Base-by-base conservation (phyloP, 2,797 vertebrate species). In the Rhinatrema bivittatum region DNA sequence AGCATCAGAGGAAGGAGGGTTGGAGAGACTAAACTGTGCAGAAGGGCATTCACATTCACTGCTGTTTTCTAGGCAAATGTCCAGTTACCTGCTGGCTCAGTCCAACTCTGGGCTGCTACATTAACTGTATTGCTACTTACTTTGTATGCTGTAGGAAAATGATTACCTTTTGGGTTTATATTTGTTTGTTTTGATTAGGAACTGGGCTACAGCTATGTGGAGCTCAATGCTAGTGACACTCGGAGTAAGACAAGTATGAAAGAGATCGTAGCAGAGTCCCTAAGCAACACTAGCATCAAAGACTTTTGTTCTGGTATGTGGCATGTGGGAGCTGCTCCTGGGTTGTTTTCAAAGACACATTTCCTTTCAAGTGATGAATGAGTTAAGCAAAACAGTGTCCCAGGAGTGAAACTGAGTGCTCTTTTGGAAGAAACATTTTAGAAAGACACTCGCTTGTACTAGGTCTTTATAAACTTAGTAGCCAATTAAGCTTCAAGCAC, bases 271-370 rank as follows among this genome's bases (percentile, higher is more conserved):
- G 87, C 96, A 0, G 92, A 97, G 50, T 97, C 93, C 0, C 80
- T 99, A 2, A 88, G 90, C 69, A 99, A 99, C 75, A 98, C 96
- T 29, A 98, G 90, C 75, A 98, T 99, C 46, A 92, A 89, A 74
- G 81, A 78, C 61, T 98, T 97, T 74, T 98, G 70, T 67, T 85
- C 81, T 42, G 88, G 95, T 97, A 79, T 3, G 65, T 56, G 24
- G 24, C 1, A 25, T 42, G 41, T 32, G 20, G 26, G 54, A 21
- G 15, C 39, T 19, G 14, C 20, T 32, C 25, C 35, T 14, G 10
- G 40, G 4, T 39, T 45, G n/a, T 16, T 4, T 25, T 9, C 14
- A 15, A 5, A 26, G n/a, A n/a, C n/a, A n/a, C n/a, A n/a, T n/a
- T n/a, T n/a, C n/a, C n/a, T n/a, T n/a, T 14, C 25, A 26, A 26